These are phyloP conservation scores for Tiliqua scincoides DNA, from an alignment of 2,113 vertebrate species.

Conservation along the genomic window DNA sequence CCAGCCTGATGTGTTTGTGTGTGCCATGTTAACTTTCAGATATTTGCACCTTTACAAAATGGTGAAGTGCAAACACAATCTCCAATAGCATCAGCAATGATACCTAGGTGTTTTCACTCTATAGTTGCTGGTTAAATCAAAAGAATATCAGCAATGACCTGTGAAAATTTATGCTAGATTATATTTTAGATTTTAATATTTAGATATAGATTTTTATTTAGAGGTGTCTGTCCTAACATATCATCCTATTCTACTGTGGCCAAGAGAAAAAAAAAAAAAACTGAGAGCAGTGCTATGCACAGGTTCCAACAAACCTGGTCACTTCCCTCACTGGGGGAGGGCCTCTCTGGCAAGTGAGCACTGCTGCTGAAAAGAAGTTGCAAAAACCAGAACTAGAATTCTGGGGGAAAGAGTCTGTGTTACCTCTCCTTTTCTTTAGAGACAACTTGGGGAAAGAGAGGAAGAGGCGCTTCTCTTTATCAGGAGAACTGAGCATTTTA, in stretches of 20 bases:
- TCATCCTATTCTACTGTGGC: neutral
- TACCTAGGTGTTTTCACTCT: neutral
- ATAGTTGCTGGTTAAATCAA: neutral
- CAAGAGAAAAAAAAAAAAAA: neutral
- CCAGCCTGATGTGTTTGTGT: neutral
- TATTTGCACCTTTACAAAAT: neutral
- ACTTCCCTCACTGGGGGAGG: too few relatives aligned
- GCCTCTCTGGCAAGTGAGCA: too few relatives aligned
- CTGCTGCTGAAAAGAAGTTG: too few relatives aligned
- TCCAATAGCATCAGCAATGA: neutral
- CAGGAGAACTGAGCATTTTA: too few relatives aligned
- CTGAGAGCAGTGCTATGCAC: neutral
- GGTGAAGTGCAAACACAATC: neutral
- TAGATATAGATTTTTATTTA: too few relatives aligned
- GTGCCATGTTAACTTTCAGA: neutral
- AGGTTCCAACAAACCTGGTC: too few relatives aligned
- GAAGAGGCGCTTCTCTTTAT: too few relatives aligned
- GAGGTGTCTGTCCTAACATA: neutral
- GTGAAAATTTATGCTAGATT: neutral
- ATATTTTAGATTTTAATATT: too few relatives aligned
- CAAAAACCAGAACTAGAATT: too few relatives aligned
- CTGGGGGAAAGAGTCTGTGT: too few relatives aligned
- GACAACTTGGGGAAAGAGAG: too few relatives aligned
- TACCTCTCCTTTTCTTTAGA: too few relatives aligned
- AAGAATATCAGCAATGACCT: neutral